phyloP scores from a whole-genome alignment of 2,888 invertebrate genomes.

The Dendrolimus houi region DNA sequence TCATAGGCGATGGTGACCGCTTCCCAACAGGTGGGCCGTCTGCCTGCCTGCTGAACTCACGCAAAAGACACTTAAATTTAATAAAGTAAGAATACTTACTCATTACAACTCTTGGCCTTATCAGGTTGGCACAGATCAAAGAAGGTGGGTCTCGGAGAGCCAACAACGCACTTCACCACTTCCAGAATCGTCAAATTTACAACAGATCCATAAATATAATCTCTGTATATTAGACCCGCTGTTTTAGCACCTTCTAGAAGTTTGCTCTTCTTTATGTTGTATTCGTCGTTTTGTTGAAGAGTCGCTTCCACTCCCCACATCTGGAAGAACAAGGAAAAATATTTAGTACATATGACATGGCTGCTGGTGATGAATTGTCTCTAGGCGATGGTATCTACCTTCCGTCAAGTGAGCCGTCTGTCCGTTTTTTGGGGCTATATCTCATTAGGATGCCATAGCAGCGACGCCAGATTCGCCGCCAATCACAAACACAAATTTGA shows the following conservation, averaged over 20 bases:
- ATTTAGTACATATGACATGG: too few species aligned
- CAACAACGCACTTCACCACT: conserved; percentile 80
- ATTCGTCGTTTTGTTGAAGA: conserved; percentile 54
- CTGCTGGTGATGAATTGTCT: too few species aligned
- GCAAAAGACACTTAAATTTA: too few species aligned
- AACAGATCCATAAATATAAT: conserved; percentile 79
- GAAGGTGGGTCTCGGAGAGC: conserved; percentile 86
- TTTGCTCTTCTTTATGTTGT: conserved; percentile 59
- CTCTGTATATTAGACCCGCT: conserved; percentile 71
- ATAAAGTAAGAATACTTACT: conserved; percentile 31
- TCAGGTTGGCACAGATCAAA: conserved; percentile 83
- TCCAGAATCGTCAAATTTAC: conserved; percentile 79
- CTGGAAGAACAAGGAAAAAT: conserved; percentile 23
- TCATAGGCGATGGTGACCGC: too few species aligned
- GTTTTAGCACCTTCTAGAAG: conserved; percentile 46
- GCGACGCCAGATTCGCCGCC: too few species aligned
- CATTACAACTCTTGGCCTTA: conserved; percentile 78
- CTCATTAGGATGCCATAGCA: too few species aligned
- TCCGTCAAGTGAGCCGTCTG: too few species aligned
- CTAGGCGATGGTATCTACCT: too few species aligned
- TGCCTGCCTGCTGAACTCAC: too few species aligned
- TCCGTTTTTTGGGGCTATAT: too few species aligned
- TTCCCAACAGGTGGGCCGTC: too few species aligned
- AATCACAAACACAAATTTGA: too few species aligned
- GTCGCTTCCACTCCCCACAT: conserved; percentile 65